Conservation (phyloP, 2,113 vertebrate genomes). For the Lampris megalopsis region DNA sequence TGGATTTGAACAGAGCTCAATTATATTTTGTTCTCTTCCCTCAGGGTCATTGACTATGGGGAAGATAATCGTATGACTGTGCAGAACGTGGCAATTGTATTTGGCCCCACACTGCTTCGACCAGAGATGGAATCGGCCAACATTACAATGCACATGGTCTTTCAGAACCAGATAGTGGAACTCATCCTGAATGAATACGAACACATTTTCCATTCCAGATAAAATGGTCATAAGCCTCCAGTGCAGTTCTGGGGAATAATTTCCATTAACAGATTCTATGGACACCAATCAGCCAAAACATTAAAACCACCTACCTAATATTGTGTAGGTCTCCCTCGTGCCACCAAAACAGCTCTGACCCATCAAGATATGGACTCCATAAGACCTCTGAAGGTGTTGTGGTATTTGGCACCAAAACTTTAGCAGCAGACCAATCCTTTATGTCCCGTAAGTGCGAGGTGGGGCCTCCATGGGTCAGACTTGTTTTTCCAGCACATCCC, state of each 20-base stretch:
- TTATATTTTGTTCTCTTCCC: neutral
- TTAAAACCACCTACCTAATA: no score
- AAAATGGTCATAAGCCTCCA: slow-evolving; percentile 41
- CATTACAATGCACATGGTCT: slow-evolving; percentile 94
- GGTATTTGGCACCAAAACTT: no score
- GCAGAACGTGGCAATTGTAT: slow-evolving; percentile 94
- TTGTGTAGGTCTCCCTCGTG: no score
- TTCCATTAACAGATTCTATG: no score
- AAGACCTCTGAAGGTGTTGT: no score
- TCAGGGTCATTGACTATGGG: slow-evolving; percentile 86
- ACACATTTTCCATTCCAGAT: slow-evolving; percentile 84
- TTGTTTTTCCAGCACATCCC: no score
- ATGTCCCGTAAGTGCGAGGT: no score
- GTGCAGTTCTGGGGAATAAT: slow-evolving; percentile 1
- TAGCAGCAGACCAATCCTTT: no score
- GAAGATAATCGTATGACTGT: slow-evolving; percentile 94
- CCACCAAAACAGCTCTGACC: no score
- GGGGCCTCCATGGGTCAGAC: no score
- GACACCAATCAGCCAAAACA: no score
- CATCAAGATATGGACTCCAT: no score
- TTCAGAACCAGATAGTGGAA: slow-evolving; percentile 98
- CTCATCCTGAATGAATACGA: slow-evolving; percentile 90
- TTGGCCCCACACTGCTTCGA: slow-evolving; percentile 93
- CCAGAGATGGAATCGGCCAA: slow-evolving; percentile 86
- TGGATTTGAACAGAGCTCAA: neutral